Conservation (phyloP, 2,113 vertebrate species). For the Protomyctophum bolini region DNA sequence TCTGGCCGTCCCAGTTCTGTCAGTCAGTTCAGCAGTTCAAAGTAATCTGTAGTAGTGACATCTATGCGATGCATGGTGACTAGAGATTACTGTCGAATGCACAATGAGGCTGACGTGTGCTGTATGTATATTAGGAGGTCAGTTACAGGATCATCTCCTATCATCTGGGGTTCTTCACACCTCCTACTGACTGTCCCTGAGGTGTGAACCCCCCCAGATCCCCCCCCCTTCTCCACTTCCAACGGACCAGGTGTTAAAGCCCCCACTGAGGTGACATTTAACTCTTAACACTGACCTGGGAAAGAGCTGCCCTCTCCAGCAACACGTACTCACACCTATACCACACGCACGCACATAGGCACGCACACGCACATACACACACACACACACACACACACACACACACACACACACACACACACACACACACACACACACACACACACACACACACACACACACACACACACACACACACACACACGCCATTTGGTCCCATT, state of each 20-base stretch:
- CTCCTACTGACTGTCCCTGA: conserved; percentile 55
- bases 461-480: conserved; percentile 24
- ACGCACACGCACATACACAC: conserved; percentile 25
- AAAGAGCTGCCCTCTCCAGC: conserved; percentile 62
- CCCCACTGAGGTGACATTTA: conserved; percentile 72
- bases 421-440: conserved; percentile 1
- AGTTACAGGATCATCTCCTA: conserved; percentile 67
- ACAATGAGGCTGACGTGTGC: neutral
- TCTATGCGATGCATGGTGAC: too few relatives aligned
- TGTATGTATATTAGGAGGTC: conserved; percentile 49
- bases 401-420: neutral
- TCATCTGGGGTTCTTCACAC: conserved; percentile 9
- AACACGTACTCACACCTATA: conserved; percentile 21
- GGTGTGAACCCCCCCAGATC: conserved; percentile 71
- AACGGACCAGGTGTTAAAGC: conserved; percentile 68
- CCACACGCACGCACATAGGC: conserved; percentile 33
- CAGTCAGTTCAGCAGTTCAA: too few relatives aligned
- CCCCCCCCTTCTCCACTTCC: conserved; percentile 53
- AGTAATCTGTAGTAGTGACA: too few relatives aligned
- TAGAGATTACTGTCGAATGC: too few relatives aligned
- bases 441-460: conserved; percentile 37
- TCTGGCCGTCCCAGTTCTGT: too few relatives aligned
- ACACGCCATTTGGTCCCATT: conserved; percentile 1
- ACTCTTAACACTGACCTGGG: conserved; percentile 71
- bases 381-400: conserved; percentile 1